These are phyloP conservation scores for Drosophila nr. perissopoda DNA, from an alignment of 2,888 invertebrate species.

Conservation along the genomic window DNA sequence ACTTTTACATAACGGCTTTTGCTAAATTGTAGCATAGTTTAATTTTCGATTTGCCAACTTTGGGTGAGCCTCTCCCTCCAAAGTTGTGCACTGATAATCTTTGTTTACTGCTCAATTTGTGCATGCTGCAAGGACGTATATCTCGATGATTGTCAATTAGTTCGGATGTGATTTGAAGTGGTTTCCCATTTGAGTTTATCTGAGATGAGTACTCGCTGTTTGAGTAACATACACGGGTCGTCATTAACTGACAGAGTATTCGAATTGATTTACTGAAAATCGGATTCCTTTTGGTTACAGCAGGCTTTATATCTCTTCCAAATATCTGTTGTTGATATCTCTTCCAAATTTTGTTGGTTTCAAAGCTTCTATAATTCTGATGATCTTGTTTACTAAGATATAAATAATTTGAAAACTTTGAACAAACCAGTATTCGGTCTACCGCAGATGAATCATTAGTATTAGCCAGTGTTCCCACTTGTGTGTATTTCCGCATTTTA, in stretches of 20 bases:
- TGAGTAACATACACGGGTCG: not conserved
- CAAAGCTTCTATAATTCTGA: not conserved
- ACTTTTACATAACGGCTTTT: slow-evolving; percentile 53
- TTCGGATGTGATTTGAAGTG: slow-evolving; percentile 9
- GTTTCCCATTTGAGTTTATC: slow-evolving; percentile 4
- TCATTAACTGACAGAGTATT: not conserved
- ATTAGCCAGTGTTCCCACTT: not conserved
- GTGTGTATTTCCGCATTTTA: slow-evolving; percentile 4
- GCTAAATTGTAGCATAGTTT: slow-evolving; percentile 63
- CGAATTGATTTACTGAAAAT: not conserved
- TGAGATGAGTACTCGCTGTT: not conserved
- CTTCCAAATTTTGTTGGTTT: not conserved
- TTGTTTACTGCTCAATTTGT: slow-evolving; percentile 30
- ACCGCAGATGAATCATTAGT: slow-evolving; percentile 15
- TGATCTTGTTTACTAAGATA: not conserved
- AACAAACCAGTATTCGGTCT: slow-evolving; percentile 15
- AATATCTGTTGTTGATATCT: too few relatives aligned
- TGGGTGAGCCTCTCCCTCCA: slow-evolving; percentile 17
- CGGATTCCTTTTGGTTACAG: not conserved
- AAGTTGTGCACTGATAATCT: slow-evolving; percentile 45
- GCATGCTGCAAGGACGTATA: slow-evolving; percentile 1
- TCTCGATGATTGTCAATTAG: slow-evolving; percentile 40
- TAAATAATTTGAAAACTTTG: not conserved
- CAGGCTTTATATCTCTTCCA: not conserved
- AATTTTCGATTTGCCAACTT: slow-evolving; percentile 44